Conservation (phyloP, 2,888 invertebrate genomes). For the Oligia strigilis region DNA sequence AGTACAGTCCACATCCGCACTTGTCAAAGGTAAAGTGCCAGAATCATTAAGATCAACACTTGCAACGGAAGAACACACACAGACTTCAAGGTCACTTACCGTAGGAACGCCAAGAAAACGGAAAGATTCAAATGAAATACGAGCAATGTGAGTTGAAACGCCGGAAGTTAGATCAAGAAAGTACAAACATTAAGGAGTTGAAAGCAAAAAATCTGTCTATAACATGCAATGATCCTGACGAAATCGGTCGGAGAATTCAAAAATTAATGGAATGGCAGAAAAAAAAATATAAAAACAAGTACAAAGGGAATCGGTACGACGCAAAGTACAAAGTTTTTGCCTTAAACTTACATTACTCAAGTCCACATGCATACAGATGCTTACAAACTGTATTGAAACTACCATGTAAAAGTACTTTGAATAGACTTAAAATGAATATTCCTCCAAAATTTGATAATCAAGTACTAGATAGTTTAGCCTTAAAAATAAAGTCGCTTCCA, state of each 20-base stretch:
- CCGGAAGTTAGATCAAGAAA: neutral
- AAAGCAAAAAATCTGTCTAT: neutral
- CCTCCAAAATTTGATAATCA: neutral
- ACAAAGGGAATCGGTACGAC: neutral
- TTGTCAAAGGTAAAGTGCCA: neutral
- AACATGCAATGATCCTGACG: neutral
- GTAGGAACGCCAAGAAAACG: neutral
- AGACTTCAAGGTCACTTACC: neutral
- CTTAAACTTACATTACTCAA: neutral
- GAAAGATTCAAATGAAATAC: neutral
- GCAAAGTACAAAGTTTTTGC: neutral
- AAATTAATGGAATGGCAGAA: neutral
- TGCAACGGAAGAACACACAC: too few species aligned
- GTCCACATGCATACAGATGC: neutral
- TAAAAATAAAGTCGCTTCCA: neutral
- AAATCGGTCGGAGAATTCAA: neutral
- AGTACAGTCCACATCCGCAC: neutral
- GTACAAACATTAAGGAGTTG: too few species aligned
- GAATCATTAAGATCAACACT: too few species aligned
- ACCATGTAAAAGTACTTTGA: neutral
- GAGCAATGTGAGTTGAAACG: neutral
- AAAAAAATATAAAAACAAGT: neutral
- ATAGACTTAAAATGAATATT: neutral
- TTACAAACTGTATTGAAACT: neutral
- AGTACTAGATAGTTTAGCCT: neutral